These are phyloP conservation scores for Siphlonurus alternatus DNA, from an alignment of 2,888 invertebrate species.

Conservation along the genomic window DNA sequence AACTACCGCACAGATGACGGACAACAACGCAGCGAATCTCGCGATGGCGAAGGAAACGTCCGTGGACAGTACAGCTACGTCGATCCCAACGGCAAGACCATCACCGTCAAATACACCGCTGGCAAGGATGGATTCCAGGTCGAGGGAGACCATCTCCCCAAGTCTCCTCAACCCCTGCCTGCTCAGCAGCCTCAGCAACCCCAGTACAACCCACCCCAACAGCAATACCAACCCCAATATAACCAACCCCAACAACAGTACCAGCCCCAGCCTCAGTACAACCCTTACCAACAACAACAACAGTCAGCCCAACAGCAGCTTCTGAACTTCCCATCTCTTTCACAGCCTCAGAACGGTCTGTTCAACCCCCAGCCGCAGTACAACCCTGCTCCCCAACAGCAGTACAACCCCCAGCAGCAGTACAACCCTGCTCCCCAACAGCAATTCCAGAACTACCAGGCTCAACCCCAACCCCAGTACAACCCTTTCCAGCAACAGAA, in stretches of 20 bases:
- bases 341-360: neutral
- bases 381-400: slow-evolving; percentile 26
- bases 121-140: slow-evolving; percentile 52
- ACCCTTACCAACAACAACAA: slow-evolving; percentile 11
- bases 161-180: slow-evolving; percentile 15
- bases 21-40: slow-evolving; percentile 76
- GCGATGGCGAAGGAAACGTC: slow-evolving; percentile 65
- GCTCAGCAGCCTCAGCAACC: slow-evolving; percentile 32
- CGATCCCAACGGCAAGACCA: slow-evolving; percentile 63
- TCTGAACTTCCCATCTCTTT: neutral
- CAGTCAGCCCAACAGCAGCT: slow-evolving; percentile 2
- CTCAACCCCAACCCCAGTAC: slow-evolving; percentile 8
- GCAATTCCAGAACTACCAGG: slow-evolving; percentile 8
- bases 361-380: slow-evolving; percentile 11
- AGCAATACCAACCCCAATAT: neutral
- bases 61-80: slow-evolving; percentile 73
- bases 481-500: slow-evolving; percentile 22
- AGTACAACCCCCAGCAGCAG: slow-evolving; percentile 21
- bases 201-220: neutral
- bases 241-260: neutral
- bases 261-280: slow-evolving; percentile 35
- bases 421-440: slow-evolving; percentile 14
- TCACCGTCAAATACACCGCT: slow-evolving; percentile 67
- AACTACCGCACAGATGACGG: slow-evolving; percentile 46
- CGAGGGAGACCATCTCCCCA: slow-evolving; percentile 51